Conservation (phyloP, 1,140 invertebrate species). For the Lordiphosa mommai region DNA sequence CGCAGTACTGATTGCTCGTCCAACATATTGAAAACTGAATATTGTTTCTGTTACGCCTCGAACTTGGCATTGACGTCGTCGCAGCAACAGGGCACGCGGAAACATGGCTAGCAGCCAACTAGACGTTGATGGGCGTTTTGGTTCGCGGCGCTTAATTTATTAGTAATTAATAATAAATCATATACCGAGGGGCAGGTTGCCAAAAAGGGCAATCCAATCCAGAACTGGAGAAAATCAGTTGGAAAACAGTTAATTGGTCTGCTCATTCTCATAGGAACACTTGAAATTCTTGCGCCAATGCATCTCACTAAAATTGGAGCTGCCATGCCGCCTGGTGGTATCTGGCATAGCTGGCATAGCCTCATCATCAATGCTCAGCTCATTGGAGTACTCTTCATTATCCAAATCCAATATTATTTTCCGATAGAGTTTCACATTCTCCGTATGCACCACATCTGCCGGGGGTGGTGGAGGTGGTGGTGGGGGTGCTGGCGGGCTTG, state of each 20-base stretch:
- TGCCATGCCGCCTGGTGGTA: slow-evolving; percentile 7
- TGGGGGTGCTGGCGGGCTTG: not conserved
- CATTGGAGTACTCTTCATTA: slow-evolving; percentile 61
- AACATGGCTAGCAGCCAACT: slow-evolving; percentile 55
- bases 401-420: slow-evolving; percentile 69
- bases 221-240: too few species aligned
- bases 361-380: slow-evolving; percentile 32
- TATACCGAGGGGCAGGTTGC: too few species aligned
- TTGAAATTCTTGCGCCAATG: slow-evolving; percentile 69
- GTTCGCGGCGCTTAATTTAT: slow-evolving; percentile 30
- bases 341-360: not conserved
- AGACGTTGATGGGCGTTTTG: slow-evolving; percentile 15
- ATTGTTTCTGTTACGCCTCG: slow-evolving; percentile 10
- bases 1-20: slow-evolving; percentile 44
- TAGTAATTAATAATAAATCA: slow-evolving; percentile 34
- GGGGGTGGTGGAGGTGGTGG: not conserved
- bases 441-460: slow-evolving; percentile 35
- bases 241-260: slow-evolving; percentile 38
- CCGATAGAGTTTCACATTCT: slow-evolving; percentile 65
- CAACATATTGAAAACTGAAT: slow-evolving; percentile 52
- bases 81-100: slow-evolving; percentile 10
- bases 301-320: slow-evolving; percentile 55
- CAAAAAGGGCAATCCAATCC: too few species aligned
- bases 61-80: slow-evolving; percentile 43
- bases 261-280: slow-evolving; percentile 48